Evolutionary conservation across 2,113 vertebrate species (phyloP).

Genomic region (Aptenodytes patagonicus): DNA sequence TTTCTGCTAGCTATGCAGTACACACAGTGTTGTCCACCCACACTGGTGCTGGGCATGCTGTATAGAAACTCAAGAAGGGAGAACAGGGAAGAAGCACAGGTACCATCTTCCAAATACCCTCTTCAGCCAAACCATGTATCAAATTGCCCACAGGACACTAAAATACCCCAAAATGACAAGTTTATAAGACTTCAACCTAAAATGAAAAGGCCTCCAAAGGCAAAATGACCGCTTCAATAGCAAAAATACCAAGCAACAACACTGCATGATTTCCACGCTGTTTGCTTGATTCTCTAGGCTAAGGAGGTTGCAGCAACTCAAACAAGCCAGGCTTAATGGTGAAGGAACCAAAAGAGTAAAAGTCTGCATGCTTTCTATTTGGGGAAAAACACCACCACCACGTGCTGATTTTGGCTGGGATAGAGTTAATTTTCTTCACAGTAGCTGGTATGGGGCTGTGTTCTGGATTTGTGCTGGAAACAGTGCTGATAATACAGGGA

Average conservation of each 20-base stretch:
- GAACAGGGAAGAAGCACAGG: background rate
- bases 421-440: no score
- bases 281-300: background rate
- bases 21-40: rapidly evolving
- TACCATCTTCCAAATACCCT: background rate
- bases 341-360: background rate
- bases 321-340: background rate
- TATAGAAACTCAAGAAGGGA: background rate
- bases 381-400: background rate
- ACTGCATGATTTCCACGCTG: background rate
- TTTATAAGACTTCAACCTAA: background rate
- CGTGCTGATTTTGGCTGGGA: no score
- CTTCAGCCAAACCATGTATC: background rate
- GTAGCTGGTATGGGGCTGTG: no score
- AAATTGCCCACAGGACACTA: background rate
- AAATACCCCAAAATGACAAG: background rate
- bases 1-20: background rate
- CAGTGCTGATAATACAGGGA: no score
- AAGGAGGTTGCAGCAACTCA: background rate
- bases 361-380: background rate
- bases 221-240: background rate
- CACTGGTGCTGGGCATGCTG: background rate
- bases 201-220: background rate
- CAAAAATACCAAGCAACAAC: background rate
- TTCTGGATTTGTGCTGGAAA: no score